Evolutionary conservation across 2,888 invertebrate genomes (phyloP).

Genomic region (Leucophora obtusa): DNA sequence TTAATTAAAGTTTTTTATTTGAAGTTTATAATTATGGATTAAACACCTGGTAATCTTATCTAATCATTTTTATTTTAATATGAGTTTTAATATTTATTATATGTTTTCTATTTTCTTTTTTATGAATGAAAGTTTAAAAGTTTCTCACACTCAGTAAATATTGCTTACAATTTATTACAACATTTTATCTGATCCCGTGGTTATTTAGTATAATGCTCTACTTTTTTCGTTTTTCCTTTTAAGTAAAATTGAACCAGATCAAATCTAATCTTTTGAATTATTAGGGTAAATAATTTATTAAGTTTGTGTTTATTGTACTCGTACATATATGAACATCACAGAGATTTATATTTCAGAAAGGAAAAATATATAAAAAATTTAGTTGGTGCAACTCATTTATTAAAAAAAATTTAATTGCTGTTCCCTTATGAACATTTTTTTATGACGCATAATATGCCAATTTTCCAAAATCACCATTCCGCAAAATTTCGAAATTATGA

Average conservation of each 20-base stretch:
- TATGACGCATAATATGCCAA: too few species aligned
- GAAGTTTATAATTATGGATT: conserved; percentile 37
- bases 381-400: too few species aligned
- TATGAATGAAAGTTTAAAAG: conserved; percentile 28
- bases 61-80: conserved; percentile 21
- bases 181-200: conserved; percentile 26
- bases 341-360: too few species aligned
- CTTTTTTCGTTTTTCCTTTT: background rate
- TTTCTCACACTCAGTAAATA: conserved; percentile 46
- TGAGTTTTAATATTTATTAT: background rate
- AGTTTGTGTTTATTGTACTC: too few species aligned
- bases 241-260: background rate
- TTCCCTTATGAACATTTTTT: too few species aligned
- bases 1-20: conserved; percentile 27
- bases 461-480: too few species aligned
- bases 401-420: too few species aligned
- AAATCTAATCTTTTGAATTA: background rate
- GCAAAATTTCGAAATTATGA: too few species aligned
- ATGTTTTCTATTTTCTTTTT: conserved; percentile 11
- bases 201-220: background rate
- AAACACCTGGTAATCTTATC: conserved; percentile 33
- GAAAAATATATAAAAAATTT: too few species aligned
- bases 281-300: background rate
- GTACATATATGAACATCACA: too few species aligned
- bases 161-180: conserved; percentile 22